Conservation (phyloP, 2,797 vertebrate genomes). For the Netta rufina region DNA sequence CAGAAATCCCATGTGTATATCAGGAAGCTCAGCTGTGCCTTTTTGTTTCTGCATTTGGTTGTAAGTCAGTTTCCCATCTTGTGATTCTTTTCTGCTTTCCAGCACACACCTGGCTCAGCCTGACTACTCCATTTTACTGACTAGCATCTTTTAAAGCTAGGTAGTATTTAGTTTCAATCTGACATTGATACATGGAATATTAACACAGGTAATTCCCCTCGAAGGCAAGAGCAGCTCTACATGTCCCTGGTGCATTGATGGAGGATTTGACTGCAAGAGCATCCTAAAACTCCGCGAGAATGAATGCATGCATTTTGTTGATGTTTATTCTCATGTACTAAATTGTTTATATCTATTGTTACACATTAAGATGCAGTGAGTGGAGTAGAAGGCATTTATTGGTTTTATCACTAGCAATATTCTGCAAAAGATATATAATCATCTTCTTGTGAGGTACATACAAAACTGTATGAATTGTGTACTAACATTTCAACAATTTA, state of each 20-base stretch:
- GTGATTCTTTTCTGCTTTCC: background rate
- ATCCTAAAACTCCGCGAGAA: background rate
- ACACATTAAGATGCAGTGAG: background rate
- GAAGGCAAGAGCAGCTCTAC: background rate
- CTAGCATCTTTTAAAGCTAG: background rate
- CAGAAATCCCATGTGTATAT: background rate
- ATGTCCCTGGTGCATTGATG: background rate
- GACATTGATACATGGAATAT: background rate
- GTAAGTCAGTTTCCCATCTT: background rate
- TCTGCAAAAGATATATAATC: background rate
- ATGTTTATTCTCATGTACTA: background rate
- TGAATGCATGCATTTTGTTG: background rate
- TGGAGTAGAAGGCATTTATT: background rate
- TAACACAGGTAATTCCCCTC: background rate
- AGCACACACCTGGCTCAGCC: background rate
- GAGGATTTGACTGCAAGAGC: rapidly evolving
- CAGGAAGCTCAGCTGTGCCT: background rate
- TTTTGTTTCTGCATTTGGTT: background rate
- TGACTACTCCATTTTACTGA: background rate
- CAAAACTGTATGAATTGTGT: background rate
- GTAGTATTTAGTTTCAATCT: background rate
- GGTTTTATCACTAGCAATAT: background rate
- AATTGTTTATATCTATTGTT: background rate
- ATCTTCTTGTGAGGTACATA: background rate
- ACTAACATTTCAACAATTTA: background rate